Percentiles rank a stretch among this genome's conserved stretches.
These are phyloP conservation scores for Tipula lateralis DNA, from an alignment of 2,888 invertebrate genomes.

Conservation along the genomic window DNA sequence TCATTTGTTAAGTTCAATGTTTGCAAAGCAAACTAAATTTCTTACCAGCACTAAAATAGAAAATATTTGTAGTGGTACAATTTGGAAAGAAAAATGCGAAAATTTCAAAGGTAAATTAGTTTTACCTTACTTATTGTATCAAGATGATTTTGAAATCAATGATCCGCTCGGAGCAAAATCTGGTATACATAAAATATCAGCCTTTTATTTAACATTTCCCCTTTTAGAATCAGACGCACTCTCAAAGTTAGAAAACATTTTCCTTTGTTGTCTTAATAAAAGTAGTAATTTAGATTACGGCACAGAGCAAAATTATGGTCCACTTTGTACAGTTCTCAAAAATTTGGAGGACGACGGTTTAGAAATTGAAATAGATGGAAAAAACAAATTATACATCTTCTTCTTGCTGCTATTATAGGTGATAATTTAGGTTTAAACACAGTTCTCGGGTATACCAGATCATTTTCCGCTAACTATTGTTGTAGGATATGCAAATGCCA, in stretches of 20 bases:
- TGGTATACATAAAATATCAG: conserved; percentile 30
- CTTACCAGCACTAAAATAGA: no score
- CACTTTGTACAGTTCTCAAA: conserved; percentile 26
- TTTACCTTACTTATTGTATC: conserved; percentile 31
- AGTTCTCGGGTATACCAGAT: background rate
- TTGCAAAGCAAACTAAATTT: background rate
- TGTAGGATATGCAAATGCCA: conserved; percentile 29
- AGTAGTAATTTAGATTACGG: conserved; percentile 26
- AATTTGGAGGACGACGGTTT: conserved; percentile 31
- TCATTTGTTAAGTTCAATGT: conserved; percentile 20
- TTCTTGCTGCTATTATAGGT: conserved; percentile 14
- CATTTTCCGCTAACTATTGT: conserved; percentile 29
- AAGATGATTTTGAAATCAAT: conserved; percentile 32
- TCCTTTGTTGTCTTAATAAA: conserved; percentile 31
- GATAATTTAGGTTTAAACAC: conserved; percentile 30
- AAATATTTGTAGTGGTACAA: background rate
- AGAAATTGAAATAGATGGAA: conserved; percentile 25
- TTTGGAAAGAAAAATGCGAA: conserved; percentile 27
- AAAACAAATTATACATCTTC: no score
- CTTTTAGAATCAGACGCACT: background rate
- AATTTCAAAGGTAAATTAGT: background rate
- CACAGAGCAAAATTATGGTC: conserved; percentile 25
- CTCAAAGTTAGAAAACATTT: conserved; percentile 31
- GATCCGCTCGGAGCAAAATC: conserved; percentile 31
- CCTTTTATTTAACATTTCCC: conserved; percentile 32